Conservation (phyloP, 1,140 invertebrate species). For the Nasonia vitripennis region DNA sequence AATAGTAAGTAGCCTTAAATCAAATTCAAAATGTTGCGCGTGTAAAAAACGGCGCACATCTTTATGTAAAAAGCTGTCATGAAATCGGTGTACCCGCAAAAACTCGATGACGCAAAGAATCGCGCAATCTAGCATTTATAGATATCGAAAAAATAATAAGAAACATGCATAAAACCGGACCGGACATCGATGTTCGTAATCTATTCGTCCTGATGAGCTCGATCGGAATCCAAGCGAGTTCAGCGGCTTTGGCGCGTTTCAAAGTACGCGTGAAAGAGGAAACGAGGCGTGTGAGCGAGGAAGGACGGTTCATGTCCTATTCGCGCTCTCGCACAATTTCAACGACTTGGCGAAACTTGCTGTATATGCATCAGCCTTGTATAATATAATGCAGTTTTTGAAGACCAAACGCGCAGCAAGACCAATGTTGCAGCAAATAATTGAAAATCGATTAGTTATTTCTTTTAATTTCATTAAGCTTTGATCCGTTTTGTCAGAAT, state of each 20-base stretch:
- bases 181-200: background rate
- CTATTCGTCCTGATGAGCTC: background rate
- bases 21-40: too few relatives aligned
- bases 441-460: too few relatives aligned
- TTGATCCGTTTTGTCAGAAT: too few relatives aligned
- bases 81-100: background rate
- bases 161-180: background rate
- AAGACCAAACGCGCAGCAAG: too few relatives aligned
- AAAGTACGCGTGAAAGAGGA: background rate
- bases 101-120: constrained; percentile 3
- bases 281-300: constrained; percentile 20
- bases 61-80: too few relatives aligned
- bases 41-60: too few relatives aligned
- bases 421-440: too few relatives aligned
- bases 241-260: background rate
- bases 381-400: too few relatives aligned
- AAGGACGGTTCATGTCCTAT: constrained; percentile 2
- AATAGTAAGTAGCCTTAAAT: too few relatives aligned
- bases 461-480: too few relatives aligned
- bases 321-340: background rate
- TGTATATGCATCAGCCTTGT: too few relatives aligned
- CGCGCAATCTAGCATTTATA: background rate
- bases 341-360: background rate
- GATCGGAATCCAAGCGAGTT: too few relatives aligned
- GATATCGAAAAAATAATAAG: background rate